Conservation (phyloP, 2,888 invertebrate genomes). For the Scaptomyza caliginosa region DNA sequence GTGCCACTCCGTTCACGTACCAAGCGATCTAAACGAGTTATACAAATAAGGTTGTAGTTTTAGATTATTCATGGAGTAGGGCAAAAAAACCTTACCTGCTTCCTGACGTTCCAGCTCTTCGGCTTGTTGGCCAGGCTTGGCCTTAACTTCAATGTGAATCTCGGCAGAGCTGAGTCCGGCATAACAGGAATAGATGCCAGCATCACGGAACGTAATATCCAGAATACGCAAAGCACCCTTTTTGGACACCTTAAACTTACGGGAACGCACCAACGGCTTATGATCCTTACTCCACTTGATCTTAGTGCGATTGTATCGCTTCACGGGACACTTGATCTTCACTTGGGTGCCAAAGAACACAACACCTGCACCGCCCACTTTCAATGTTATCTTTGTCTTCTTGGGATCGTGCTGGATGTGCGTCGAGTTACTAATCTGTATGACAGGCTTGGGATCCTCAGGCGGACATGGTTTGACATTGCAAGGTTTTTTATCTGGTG, state of each 20-base stretch:
- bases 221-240: conserved; percentile 95
- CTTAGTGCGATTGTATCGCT: conserved; percentile 90
- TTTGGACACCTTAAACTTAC: conserved; percentile 94
- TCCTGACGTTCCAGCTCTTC: conserved; percentile 89
- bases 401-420: conserved; percentile 93
- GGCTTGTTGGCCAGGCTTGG: conserved; percentile 91
- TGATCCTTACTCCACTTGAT: conserved; percentile 96
- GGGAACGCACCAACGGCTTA: conserved; percentile 89
- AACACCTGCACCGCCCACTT: conserved; percentile 95
- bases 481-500: conserved; percentile 92
- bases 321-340: conserved; percentile 97
- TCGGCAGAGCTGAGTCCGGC: conserved; percentile 93
- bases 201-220: conserved; percentile 91
- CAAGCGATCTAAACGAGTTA: conserved; percentile 80
- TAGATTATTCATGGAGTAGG: neutral
- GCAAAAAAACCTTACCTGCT: conserved; percentile 74
- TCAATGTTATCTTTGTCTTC: conserved; percentile 92
- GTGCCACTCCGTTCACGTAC: conserved; percentile 83
- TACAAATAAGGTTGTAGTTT: neutral
- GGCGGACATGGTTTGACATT: conserved; percentile 92
- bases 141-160: conserved; percentile 91
- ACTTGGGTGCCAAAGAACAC: conserved; percentile 96
- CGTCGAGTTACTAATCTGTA: conserved; percentile 91
- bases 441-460: conserved; percentile 89
- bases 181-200: conserved; percentile 93